These are phyloP conservation scores for Arenaria interpres DNA, from an alignment of 2,113 vertebrate species.

Conservation along the genomic window DNA sequence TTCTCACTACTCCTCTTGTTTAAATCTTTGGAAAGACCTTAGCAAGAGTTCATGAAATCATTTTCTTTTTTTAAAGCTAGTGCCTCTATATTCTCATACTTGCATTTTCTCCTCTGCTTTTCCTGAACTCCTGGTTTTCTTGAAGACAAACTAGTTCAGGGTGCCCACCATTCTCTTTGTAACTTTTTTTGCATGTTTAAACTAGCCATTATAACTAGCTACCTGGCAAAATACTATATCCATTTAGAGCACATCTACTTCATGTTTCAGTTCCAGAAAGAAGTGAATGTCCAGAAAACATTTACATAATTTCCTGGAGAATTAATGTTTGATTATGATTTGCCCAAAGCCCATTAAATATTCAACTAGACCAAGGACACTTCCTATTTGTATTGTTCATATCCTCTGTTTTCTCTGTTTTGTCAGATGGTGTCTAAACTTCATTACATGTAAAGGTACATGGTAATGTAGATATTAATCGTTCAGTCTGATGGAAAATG, in stretches of 20 bases:
- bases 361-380: neutral
- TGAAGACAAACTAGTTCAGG: neutral
- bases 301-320: neutral
- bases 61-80: neutral
- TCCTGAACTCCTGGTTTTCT: neutral
- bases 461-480: neutral
- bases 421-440: neutral
- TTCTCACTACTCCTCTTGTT: neutral
- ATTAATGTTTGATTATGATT: neutral
- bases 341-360: neutral
- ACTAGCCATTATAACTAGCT: neutral
- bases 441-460: neutral
- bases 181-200: neutral
- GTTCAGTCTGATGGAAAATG: neutral
- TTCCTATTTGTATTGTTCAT: neutral
- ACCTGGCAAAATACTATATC: neutral
- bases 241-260: neutral
- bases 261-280: neutral
- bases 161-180: neutral
- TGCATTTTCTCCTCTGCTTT: neutral
- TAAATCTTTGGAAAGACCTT: neutral
- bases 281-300: neutral
- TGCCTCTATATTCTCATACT: neutral
- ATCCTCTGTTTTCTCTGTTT: neutral
- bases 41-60: neutral